A percentile compares a stretch with the other conserved stretches of the same genome.
Conservation (phyloP, 1,140 invertebrate species). For the Augochlora pura region DNA sequence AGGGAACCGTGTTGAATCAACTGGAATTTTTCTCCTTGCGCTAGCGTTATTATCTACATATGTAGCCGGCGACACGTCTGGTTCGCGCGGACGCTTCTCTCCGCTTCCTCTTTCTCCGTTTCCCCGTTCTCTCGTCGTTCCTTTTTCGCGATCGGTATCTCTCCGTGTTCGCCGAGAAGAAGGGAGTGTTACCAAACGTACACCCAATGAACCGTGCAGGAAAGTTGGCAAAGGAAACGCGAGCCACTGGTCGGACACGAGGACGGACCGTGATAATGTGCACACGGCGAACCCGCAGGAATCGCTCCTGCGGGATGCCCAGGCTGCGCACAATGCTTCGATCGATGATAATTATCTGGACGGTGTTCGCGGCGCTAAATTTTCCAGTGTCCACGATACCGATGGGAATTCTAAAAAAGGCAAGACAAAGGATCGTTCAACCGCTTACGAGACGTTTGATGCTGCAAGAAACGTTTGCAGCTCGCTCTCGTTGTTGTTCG, state of each 20-base stretch:
- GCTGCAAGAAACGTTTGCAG: too few relatives aligned
- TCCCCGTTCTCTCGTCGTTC: neutral
- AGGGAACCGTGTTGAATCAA: conserved; percentile 31
- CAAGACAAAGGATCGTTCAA: too few relatives aligned
- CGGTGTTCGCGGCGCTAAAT: too few relatives aligned
- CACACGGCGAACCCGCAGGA: conserved; percentile 1
- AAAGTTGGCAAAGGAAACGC: conserved; percentile 8
- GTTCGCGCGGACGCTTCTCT: neutral
- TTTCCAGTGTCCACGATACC: too few relatives aligned
- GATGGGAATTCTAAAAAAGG: too few relatives aligned
- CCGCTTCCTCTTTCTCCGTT: neutral
- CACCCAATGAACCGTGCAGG: conserved; percentile 15
- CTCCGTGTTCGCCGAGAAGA: neutral
- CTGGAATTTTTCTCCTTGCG: conserved; percentile 9
- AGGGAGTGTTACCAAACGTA: neutral
- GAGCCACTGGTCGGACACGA: conserved; percentile 13
- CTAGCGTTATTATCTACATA: neutral
- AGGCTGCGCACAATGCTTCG: too few relatives aligned
- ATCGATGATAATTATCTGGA: too few relatives aligned
- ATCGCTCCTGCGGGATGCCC: neutral
- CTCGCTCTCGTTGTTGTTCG: too few relatives aligned
- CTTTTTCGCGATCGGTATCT: neutral
- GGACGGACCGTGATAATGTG: conserved; percentile 53
- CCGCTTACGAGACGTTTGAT: too few relatives aligned
- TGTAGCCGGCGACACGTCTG: too few relatives aligned